A percentile compares a stretch with the other conserved stretches of the same genome.
phyloP scores from a whole-genome alignment of 1,140 invertebrate genomes.

The Trinorchestia longiramus region DNA sequence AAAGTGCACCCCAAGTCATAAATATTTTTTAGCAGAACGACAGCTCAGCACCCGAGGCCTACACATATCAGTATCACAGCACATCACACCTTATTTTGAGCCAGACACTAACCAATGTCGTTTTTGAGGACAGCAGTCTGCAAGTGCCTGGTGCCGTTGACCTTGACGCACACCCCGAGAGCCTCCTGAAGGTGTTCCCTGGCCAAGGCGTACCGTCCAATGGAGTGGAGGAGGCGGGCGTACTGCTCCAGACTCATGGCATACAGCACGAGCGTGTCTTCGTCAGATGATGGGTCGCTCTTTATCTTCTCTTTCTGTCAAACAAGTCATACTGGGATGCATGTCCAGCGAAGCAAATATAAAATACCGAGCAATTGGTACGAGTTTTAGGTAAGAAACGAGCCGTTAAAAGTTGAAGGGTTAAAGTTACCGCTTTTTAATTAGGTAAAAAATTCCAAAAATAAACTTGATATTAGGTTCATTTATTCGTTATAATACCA shows the following conservation, averaged over 20 bases:
- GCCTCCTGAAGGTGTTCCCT: constrained; percentile 77
- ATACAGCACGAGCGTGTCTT: constrained; percentile 76
- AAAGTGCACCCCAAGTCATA: background rate
- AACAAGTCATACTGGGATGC: background rate
- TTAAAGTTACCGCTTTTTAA: too few species aligned
- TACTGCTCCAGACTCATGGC: constrained; percentile 86
- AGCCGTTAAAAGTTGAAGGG: too few species aligned
- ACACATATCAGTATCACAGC: background rate
- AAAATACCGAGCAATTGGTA: too few species aligned
- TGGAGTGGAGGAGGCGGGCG: constrained; percentile 78
- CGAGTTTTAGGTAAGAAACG: too few species aligned
- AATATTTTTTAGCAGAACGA: background rate
- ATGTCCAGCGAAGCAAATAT: too few species aligned
- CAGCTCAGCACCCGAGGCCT: background rate
- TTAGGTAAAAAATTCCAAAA: too few species aligned
- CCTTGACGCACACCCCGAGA: constrained; percentile 76
- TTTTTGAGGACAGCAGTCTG: constrained; percentile 85
- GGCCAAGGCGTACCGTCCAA: constrained; percentile 68
- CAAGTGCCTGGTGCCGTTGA: constrained; percentile 78
- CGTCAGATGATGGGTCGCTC: constrained; percentile 69
- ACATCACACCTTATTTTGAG: background rate
- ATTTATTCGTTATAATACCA: too few species aligned
- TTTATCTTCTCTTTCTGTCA: constrained; percentile 69
- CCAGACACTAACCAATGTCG: constrained; percentile 74
- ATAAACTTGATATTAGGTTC: too few species aligned